Conservation (phyloP, 2,797 vertebrate genomes). For the Acipenser ruthenus region DNA sequence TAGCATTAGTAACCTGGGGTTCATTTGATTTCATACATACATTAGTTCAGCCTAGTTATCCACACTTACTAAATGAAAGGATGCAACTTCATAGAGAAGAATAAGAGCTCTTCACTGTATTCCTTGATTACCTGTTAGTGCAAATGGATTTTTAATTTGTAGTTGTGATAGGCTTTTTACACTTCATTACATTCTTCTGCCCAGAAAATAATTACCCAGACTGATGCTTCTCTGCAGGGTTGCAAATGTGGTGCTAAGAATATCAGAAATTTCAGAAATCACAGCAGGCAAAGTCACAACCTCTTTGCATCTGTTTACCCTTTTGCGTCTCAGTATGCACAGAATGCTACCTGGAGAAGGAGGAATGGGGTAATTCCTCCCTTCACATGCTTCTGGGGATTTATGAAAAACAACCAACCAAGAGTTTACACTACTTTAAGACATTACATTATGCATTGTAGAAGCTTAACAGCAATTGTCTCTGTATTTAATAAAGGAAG, state of each 20-base stretch:
- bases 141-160: conserved; percentile 7
- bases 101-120: neutral
- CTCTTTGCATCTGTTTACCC: neutral
- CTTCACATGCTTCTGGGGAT: too few relatives aligned
- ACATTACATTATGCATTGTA: too few relatives aligned
- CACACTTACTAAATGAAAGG: neutral
- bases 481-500: too few relatives aligned
- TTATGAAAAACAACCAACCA: too few relatives aligned
- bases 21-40: neutral
- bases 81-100: neutral
- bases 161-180: conserved; percentile 4
- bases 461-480: too few relatives aligned
- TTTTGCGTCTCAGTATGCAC: neutral
- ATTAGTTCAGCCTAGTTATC: conserved; percentile 1
- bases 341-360: neutral
- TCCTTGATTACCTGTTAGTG: conserved; percentile 3
- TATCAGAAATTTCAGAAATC: neutral
- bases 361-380: too few relatives aligned
- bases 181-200: conserved; percentile 7
- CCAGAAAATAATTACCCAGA: conserved; percentile 4
- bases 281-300: conserved; percentile 4
- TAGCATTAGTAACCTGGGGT: too few relatives aligned
- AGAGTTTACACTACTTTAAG: too few relatives aligned
- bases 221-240: neutral
- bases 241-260: conserved; percentile 4